Percentiles rank a stretch among this genome's conserved stretches.
These are phyloP conservation scores for Gadopsis marmoratus DNA, from an alignment of 2,797 vertebrate genomes.

Conservation along the genomic window DNA sequence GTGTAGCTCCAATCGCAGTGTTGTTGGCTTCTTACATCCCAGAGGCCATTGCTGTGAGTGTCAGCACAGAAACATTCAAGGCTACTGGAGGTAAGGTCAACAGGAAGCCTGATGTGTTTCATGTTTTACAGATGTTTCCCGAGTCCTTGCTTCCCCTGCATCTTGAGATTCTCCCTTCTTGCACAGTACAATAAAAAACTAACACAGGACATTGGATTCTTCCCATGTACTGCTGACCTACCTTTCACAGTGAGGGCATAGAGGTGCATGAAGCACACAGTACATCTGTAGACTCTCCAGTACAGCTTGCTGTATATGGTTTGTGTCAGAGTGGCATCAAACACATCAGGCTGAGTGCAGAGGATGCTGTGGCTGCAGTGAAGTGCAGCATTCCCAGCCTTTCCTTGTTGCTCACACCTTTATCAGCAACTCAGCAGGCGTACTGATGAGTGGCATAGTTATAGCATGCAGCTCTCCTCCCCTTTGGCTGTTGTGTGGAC, in stretches of 20 bases:
- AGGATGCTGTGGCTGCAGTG: slow-evolving; percentile 55
- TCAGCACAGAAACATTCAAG: slow-evolving; percentile 21
- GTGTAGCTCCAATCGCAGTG: slow-evolving; percentile 29
- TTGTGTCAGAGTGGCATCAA: slow-evolving; percentile 65
- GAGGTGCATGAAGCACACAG: slow-evolving; percentile 33
- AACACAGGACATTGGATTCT: slow-evolving; percentile 8
- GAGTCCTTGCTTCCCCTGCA: not conserved
- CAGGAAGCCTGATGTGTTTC: slow-evolving; percentile 17
- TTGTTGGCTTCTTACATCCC: slow-evolving; percentile 24
- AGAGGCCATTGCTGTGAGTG: slow-evolving; percentile 21
- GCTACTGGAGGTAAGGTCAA: slow-evolving; percentile 29
- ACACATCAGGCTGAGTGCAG: slow-evolving; percentile 58
- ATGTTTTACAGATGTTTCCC: slow-evolving; percentile 19
- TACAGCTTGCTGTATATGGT: slow-evolving; percentile 46
- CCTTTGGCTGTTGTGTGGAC: slow-evolving; percentile 40
- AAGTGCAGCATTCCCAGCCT: slow-evolving; percentile 53
- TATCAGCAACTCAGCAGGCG: slow-evolving; percentile 72
- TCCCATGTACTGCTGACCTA: slow-evolving; percentile 4
- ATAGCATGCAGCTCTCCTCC: slow-evolving; percentile 33
- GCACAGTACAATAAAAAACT: not conserved
- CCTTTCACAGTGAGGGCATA: slow-evolving; percentile 18
- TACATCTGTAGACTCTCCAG: slow-evolving; percentile 47
- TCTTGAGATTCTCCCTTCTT: slow-evolving; percentile 6
- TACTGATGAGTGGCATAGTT: slow-evolving; percentile 59
- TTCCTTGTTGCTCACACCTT: slow-evolving; percentile 68